Conservation (phyloP, 2,888 invertebrate genomes). For the Prosapia bicincta region DNA sequence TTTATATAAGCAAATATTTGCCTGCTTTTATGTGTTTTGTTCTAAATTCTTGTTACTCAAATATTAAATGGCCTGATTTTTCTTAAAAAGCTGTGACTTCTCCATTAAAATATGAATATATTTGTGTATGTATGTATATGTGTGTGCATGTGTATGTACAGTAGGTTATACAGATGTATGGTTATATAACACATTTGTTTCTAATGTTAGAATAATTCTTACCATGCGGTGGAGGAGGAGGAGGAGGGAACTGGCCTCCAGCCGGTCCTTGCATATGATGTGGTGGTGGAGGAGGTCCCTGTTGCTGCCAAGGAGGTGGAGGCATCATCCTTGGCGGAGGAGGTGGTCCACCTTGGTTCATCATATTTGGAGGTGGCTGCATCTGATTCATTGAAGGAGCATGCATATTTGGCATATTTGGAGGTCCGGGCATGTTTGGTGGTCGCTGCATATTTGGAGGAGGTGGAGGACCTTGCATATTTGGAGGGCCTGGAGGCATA, state of each 20-base stretch:
- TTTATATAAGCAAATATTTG: no score
- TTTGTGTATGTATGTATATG: no score
- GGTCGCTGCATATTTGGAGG: constrained; percentile 25
- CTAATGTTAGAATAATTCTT: background rate
- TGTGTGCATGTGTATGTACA: no score
- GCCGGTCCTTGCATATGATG: constrained; percentile 41
- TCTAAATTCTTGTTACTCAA: no score
- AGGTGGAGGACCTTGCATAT: constrained; percentile 27
- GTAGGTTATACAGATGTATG: no score
- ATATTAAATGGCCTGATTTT: no score
- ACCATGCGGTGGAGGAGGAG: constrained; percentile 30
- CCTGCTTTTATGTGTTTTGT: no score
- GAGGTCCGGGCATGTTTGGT: constrained; percentile 45
- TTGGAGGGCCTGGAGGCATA: constrained; percentile 17
- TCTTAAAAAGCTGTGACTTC: no score
- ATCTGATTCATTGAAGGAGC: constrained; percentile 20
- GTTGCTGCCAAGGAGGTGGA: constrained; percentile 32
- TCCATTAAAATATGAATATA: no score
- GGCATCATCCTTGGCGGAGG: constrained; percentile 50
- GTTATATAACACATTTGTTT: no score
- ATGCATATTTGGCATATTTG: constrained; percentile 13
- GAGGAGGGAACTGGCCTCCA: constrained; percentile 14
- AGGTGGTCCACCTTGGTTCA: constrained; percentile 45
- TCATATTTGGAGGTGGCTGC: constrained; percentile 16
- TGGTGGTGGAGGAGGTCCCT: constrained; percentile 35